These are phyloP conservation scores for Allophyes oxyacanthae DNA, from an alignment of 2,888 invertebrate genomes.

Conservation along the genomic window DNA sequence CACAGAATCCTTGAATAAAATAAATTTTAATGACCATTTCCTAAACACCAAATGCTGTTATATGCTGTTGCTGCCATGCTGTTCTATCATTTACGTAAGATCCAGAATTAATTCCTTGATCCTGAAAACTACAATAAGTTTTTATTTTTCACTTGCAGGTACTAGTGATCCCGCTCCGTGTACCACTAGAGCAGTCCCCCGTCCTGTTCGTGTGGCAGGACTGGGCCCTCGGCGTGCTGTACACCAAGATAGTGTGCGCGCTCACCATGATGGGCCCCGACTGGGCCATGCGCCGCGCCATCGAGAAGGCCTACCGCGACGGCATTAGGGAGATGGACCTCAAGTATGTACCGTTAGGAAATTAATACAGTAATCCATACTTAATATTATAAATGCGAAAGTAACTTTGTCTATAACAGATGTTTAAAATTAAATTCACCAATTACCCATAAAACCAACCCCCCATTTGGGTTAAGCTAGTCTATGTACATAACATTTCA, in stretches of 20 bases:
- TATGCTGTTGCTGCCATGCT: background rate
- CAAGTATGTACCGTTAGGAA: conserved; percentile 75
- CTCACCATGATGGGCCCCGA: conserved; percentile 99
- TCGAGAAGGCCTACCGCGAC: conserved; percentile 98
- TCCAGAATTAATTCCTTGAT: too few relatives aligned
- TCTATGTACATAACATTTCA: too few relatives aligned
- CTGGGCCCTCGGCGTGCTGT: conserved; percentile 99
- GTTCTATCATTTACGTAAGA: too few relatives aligned
- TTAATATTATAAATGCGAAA: too few relatives aligned
- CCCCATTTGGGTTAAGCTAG: too few relatives aligned
- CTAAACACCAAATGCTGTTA: too few relatives aligned
- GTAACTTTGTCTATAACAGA: too few relatives aligned
- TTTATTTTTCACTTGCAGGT: conserved; percentile 73
- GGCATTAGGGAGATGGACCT: conserved; percentile 98
- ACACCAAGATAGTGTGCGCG: conserved; percentile 99
- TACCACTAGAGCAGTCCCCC: conserved; percentile 97
- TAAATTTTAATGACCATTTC: background rate
- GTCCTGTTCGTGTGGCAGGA: conserved; percentile 97
- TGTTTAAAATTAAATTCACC: too few relatives aligned
- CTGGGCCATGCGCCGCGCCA: conserved; percentile 96
- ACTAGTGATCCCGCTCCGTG: conserved; percentile 96
- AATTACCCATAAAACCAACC: too few relatives aligned
- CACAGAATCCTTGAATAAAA: too few relatives aligned
- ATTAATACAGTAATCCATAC: too few relatives aligned
- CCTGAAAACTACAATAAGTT: too few relatives aligned